A percentile compares a stretch with the other conserved stretches of the same genome.
Evolutionary conservation across 1,140 invertebrate species (phyloP).

Genomic region (Solenopsis fugax): DNA sequence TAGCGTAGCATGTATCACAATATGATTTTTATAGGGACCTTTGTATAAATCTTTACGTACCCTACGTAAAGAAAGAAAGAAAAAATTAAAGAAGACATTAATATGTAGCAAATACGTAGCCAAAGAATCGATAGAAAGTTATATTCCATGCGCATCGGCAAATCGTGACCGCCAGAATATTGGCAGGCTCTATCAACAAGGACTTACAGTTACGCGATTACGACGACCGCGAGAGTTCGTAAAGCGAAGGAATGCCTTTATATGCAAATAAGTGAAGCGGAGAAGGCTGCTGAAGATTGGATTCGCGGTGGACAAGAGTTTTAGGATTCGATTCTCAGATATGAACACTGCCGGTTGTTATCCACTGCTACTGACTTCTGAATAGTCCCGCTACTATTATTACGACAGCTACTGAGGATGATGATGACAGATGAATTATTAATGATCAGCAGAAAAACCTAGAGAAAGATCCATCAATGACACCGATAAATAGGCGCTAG

Average conservation of each 20-base stretch:
- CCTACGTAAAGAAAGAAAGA: not conserved
- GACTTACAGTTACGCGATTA: conserved; percentile 85
- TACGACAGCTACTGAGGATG: conserved; percentile 71
- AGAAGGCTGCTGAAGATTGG: conserved; percentile 75
- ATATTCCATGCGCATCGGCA: conserved; percentile 73
- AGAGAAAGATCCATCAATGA: conserved; percentile 69
- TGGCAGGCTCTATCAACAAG: conserved; percentile 86
- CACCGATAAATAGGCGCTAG: not conserved
- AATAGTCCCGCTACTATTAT: conserved; percentile 73
- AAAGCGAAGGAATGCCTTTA: conserved; percentile 86
- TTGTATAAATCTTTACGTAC: not conserved
- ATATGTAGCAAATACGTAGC: not conserved
- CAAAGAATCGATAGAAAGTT: not conserved
- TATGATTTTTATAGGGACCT: not conserved
- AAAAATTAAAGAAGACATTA: not conserved
- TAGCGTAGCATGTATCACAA: not conserved
- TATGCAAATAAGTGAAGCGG: conserved; percentile 84
- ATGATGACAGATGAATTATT: conserved; percentile 86
- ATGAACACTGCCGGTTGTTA: conserved; percentile 76
- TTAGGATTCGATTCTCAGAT: conserved; percentile 83
- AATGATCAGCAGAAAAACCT: conserved; percentile 75
- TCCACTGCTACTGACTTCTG: conserved; percentile 26
- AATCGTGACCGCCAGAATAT: conserved; percentile 85
- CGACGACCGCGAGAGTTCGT: conserved; percentile 79
- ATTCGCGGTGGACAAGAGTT: conserved; percentile 60